Conservation (phyloP, 1,140 invertebrate species). For the Zaprionus capensis region DNA sequence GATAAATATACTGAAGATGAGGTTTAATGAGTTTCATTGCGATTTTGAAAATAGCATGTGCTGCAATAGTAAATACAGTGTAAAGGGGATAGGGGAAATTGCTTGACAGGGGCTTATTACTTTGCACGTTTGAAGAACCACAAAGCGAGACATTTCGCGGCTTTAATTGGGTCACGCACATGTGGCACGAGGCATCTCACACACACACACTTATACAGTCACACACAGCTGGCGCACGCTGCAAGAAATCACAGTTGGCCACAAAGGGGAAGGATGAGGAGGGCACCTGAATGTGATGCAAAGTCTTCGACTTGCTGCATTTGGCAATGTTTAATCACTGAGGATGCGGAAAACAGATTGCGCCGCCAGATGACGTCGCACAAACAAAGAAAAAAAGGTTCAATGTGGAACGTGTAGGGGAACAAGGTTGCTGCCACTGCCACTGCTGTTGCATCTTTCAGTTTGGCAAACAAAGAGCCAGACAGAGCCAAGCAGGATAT, state of each 20-base stretch:
- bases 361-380: slow-evolving; percentile 71
- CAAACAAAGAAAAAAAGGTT: slow-evolving; percentile 55
- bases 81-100: background rate
- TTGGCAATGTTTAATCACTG: slow-evolving; percentile 75
- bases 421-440: slow-evolving; percentile 4
- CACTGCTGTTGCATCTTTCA: slow-evolving; percentile 44
- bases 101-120: background rate
- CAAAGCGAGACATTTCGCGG: slow-evolving; percentile 24
- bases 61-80: background rate
- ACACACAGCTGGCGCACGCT: slow-evolving; percentile 59
- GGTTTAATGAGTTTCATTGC: background rate
- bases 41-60: background rate
- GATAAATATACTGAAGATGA: background rate
- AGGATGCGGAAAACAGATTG: slow-evolving; percentile 79
- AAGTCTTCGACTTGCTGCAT: slow-evolving; percentile 40
- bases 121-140: background rate
- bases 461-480: slow-evolving; percentile 61
- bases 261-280: slow-evolving; percentile 45
- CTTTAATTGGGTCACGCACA: slow-evolving; percentile 53
- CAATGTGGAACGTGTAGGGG: slow-evolving; percentile 22
- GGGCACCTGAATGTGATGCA: slow-evolving; percentile 60
- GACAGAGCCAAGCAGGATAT: slow-evolving; percentile 63
- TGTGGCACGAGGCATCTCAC: slow-evolving; percentile 48
- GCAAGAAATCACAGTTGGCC: slow-evolving; percentile 74
- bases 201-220: background rate